Conservation (phyloP, 2,113 vertebrate species). For the Notiomystis cincta region DNA sequence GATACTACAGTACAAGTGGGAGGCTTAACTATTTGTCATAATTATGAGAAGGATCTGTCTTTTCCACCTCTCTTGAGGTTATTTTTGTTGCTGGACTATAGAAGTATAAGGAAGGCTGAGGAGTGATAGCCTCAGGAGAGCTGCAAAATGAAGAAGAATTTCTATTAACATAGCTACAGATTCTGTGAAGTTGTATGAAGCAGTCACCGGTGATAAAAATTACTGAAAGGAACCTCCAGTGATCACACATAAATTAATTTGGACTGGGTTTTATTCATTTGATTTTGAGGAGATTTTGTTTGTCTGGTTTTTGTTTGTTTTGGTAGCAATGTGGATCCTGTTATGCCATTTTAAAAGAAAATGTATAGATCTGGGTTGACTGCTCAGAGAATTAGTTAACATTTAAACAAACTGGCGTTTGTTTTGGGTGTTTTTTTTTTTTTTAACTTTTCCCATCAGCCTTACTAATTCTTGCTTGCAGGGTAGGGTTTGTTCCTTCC, state of each 20-base stretch:
- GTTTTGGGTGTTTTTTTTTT: not conserved
- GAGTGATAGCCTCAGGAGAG: not conserved
- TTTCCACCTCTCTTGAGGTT: not conserved
- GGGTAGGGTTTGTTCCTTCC: fast-evolving
- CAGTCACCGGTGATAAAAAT: not conserved
- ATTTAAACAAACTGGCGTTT: not conserved
- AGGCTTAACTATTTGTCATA: not conserved
- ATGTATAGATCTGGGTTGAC: not conserved
- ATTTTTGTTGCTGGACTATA: not conserved
- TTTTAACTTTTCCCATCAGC: not conserved
- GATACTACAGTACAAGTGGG: not conserved
- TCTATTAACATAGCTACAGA: not conserved
- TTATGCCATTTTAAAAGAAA: not conserved
- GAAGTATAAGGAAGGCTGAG: not conserved
- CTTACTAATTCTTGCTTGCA: not conserved
- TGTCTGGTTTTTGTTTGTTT: not conserved
- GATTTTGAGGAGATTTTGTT: fast-evolving
- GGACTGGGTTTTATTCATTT: fast-evolving
- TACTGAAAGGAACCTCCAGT: not conserved
- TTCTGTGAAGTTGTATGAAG: not conserved
- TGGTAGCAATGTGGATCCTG: not conserved
- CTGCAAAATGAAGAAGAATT: not conserved
- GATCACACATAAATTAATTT: not conserved
- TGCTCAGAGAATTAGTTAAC: not conserved
- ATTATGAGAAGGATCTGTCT: not conserved